Evolutionary conservation across 2,888 invertebrate species (phyloP), one percentile per base, ranked within the genome.

Genomic region (Agrotis puta): DNA sequence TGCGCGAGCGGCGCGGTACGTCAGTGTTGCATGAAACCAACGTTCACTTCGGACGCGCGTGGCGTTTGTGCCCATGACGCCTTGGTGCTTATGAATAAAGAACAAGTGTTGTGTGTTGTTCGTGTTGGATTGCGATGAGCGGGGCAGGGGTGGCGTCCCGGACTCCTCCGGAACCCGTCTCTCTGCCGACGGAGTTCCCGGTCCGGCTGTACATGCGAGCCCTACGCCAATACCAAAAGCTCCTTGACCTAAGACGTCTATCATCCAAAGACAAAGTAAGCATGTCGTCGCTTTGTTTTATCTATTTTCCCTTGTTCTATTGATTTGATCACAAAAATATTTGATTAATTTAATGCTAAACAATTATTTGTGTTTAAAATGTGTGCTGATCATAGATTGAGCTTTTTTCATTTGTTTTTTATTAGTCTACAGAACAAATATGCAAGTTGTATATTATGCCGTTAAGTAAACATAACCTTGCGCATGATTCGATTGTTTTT

Each of bases 201-300:
- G 96, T 96, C 84, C 92, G 97, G 77, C 92, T 97, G 69, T 97
- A 96, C 90, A 91, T 96, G 86, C 93, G 97, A 80, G 97, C 97
- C 77, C 96, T 97, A 45, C 96, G 97, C 73, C 97, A 97, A 90
- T 97, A 97, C 89, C 97, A 97, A 88, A 96, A 96, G 89, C 94
- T 97, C 74, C 92, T 97, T 81, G 97, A 97, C 90, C 92, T 96
- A 77, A 96, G 95, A 88, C 96, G 96, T 77, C 94, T 96, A 89
- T 92, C 96, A 90, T 93, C 91, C 79, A 96, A 96, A 92, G 94
- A 95, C 89, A 95, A 95, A 94, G 96, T 96, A 95, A 95, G 96
- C 89, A 74, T 75, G 71, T 77, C 64, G 50, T 77, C 74, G 77
- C 64, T 77, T 80, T 70, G 80, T 66, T 67, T 58, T 66, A 24